Base-by-base conservation (phyloP, 1,140 invertebrate species). In the Apis florea region DNA sequence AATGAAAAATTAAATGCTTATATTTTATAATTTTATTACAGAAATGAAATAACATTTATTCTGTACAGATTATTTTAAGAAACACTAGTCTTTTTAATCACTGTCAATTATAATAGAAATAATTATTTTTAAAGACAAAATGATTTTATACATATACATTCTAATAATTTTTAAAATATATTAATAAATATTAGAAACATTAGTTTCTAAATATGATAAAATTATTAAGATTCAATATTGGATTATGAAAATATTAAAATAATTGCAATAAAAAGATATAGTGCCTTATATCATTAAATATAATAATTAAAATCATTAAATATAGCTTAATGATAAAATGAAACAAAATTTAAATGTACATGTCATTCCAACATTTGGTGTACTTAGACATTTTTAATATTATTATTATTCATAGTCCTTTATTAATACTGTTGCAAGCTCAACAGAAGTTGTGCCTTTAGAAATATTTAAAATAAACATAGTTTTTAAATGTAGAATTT, bases 181-280 rank as follows among this genome's bases (percentile, higher is more conserved):
- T 49, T 10, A 47, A 53, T 21, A 74, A 72, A 64, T 73, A 69
- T 63, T 82, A 56, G 5, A 40, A 15, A 47, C 24, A 8, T 13
- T 53, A 71, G n/a, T 71, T 68, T 71, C 47, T 64, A 49, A 49
- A 31, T 69, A 59, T 21, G 26, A 31, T 75, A 74, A 9, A 21
- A 19, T n/a, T 63, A 40, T 56, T 17, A 47, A 77, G 54, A 40
- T 51, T 70, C 26, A 73, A 54, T 51, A 82, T 74, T 75, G 31
- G 21, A 61, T 79, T 83, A 83, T 63, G 63, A 81, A 21, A 68
- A 13, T 61, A 70, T 81, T 66, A 49, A 64, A 69, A 79, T 68
- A 85, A 90, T 90, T 80, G 75, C 86, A 85, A 88, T 75, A 66
- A 76, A 84, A 49, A 59, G 4, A 89, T 76, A 82, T 85, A 88